Percentiles rank a stretch among this genome's conserved stretches.
phyloP scores from a whole-genome alignment of 2,888 invertebrate genomes.

The Scaptomyza reducta region DNA sequence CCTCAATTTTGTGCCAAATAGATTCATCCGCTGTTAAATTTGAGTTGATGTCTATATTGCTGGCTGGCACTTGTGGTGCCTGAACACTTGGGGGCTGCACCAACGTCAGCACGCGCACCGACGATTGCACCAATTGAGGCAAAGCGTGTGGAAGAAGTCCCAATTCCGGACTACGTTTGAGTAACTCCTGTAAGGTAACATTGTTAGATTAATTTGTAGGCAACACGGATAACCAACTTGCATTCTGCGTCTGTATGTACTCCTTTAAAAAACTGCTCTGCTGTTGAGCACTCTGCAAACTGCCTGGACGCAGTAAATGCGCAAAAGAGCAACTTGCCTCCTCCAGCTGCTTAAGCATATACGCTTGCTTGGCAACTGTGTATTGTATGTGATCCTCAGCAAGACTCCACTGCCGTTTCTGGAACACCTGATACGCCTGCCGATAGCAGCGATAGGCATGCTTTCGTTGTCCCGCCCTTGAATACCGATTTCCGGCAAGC shows the following conservation, averaged over 20 bases:
- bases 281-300: conserved; percentile 89
- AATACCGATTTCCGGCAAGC: conserved; percentile 97
- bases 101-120: conserved; percentile 87
- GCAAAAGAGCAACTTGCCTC: conserved; percentile 91
- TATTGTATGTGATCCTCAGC: conserved; percentile 98
- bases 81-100: conserved; percentile 78
- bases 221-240: conserved; percentile 82
- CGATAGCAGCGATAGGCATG: conserved; percentile 96
- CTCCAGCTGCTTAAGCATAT: conserved; percentile 89
- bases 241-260: conserved; percentile 93
- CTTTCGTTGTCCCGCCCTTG: conserved; percentile 95
- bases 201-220: too few relatives aligned
- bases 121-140: conserved; percentile 89
- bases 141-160: conserved; percentile 89
- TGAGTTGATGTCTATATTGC: conserved; percentile 82
- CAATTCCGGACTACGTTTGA: conserved; percentile 79
- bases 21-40: conserved; percentile 84
- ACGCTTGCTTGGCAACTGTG: conserved; percentile 95
- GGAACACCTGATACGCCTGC: conserved; percentile 93
- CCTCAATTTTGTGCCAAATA: conserved; percentile 91
- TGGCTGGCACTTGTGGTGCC: conserved; percentile 79
- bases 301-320: conserved; percentile 89
- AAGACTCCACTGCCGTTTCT: conserved; percentile 92
- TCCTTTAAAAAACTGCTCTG: conserved; percentile 93
- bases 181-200: conserved; percentile 72